Evolutionary conservation across 2,888 invertebrate genomes (phyloP).

Genomic region (Cryptosula pallasiana): DNA sequence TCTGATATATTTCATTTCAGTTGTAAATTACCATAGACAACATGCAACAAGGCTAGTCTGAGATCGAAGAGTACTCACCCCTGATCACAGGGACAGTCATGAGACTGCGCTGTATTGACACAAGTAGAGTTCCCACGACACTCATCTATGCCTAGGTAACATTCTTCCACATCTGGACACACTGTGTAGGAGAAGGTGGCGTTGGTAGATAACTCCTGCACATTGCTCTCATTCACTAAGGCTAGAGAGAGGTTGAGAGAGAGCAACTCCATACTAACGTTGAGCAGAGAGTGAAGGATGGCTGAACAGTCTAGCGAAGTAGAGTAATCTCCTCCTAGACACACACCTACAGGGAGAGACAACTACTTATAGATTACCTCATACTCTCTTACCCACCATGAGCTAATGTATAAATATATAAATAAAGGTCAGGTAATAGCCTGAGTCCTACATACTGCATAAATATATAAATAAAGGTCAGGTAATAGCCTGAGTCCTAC

Average conservation of each 20-base stretch:
- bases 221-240: background rate
- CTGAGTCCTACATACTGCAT: too few species aligned
- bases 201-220: constrained; percentile 27
- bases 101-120: constrained; percentile 84
- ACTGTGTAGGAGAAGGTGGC: constrained; percentile 78
- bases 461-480: too few species aligned
- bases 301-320: constrained; percentile 35
- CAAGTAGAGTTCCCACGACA: constrained; percentile 88
- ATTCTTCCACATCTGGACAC: constrained; percentile 85
- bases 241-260: constrained; percentile 12
- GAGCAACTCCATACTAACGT: constrained; percentile 26
- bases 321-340: constrained; percentile 36
- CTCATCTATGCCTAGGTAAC: constrained; percentile 77
- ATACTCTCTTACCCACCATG: too few species aligned
- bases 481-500: too few species aligned
- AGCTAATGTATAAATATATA: too few species aligned
- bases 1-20: too few species aligned
- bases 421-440: too few species aligned
- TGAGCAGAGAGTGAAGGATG: constrained; percentile 31
- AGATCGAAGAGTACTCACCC: constrained; percentile 58
- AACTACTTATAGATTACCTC: too few species aligned
- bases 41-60: too few species aligned
- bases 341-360: constrained; percentile 10
- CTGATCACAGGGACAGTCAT: constrained; percentile 73
- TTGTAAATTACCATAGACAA: too few species aligned